Percentiles rank a stretch among this genome's conserved stretches.
Evolutionary conservation across 2,113 vertebrate species (phyloP).

Genomic region (Pongo abelii): DNA sequence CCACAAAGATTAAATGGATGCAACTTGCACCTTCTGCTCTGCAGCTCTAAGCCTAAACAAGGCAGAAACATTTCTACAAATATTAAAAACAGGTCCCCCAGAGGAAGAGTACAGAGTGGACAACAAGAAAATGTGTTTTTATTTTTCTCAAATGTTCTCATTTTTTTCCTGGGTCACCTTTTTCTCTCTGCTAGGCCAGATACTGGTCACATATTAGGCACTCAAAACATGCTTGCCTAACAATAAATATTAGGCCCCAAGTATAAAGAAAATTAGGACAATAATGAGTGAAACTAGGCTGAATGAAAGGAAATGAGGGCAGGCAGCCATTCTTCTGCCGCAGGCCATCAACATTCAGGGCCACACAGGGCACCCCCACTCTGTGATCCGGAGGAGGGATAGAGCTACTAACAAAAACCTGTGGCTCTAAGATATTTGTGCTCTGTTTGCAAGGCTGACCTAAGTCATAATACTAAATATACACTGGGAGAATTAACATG

Average conservation of each 20-base stretch:
- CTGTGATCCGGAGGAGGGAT: background rate
- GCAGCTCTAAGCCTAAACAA: background rate
- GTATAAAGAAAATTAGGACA: conserved; percentile 47
- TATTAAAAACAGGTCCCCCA: background rate
- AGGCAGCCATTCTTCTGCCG: background rate
- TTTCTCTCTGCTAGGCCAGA: background rate
- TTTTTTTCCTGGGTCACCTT: background rate
- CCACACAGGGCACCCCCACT: background rate
- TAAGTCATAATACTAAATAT: background rate
- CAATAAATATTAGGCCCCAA: background rate
- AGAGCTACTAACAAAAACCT: background rate
- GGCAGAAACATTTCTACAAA: background rate
- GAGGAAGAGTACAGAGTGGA: background rate
- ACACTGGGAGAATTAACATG: conserved; percentile 30
- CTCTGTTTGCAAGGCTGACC: background rate
- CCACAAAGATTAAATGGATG: too few relatives aligned
- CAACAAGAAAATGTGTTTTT: background rate
- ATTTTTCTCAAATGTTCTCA: background rate
- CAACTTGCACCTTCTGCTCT: too few relatives aligned
- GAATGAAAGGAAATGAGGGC: conserved; percentile 32
- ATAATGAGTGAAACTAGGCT: conserved; percentile 16
- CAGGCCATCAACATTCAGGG: background rate
- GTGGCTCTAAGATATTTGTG: background rate
- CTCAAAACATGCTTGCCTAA: background rate
- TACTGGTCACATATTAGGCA: background rate